These are phyloP conservation scores for Drosophila affinis DNA, from an alignment of 2,888 invertebrate genomes.

Conservation along the genomic window DNA sequence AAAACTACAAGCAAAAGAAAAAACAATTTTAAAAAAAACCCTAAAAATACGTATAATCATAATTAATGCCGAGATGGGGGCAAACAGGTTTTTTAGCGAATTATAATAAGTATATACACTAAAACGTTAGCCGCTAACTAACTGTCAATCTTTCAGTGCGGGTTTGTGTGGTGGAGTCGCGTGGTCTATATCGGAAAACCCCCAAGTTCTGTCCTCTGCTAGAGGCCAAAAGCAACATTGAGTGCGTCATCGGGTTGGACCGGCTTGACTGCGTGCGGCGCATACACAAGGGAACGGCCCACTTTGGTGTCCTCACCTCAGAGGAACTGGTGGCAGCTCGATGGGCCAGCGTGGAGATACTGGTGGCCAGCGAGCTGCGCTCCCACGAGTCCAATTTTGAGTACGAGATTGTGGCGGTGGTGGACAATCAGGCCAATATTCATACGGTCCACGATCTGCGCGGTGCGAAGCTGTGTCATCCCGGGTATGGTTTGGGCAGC, in stretches of 20 bases:
- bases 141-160: constrained; percentile 84
- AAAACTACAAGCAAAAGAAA: constrained; percentile 25
- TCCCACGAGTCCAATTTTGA: constrained; percentile 85
- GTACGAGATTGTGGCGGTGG: constrained; percentile 88
- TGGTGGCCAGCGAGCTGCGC: constrained; percentile 89
- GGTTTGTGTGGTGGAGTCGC: constrained; percentile 89
- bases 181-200: constrained; percentile 86
- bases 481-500: constrained; percentile 89
- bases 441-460: constrained; percentile 86
- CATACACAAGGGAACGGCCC: constrained; percentile 90
- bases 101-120: constrained; percentile 2
- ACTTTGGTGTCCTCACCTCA: constrained; percentile 92
- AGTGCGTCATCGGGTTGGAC: constrained; percentile 89
- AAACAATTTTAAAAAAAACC: constrained; percentile 5
- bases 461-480: constrained; percentile 91
- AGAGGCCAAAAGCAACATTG: constrained; percentile 86
- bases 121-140: constrained; percentile 15
- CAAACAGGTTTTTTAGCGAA: constrained; percentile 29
- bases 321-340: constrained; percentile 92
- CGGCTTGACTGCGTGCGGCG: constrained; percentile 92
- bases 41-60: constrained; percentile 24
- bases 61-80: constrained; percentile 26
- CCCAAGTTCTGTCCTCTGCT: constrained; percentile 87
- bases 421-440: constrained; percentile 86
- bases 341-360: constrained; percentile 87